Base-by-base conservation (phyloP, 1,140 invertebrate species). In the Neodiprion fabricii region DNA sequence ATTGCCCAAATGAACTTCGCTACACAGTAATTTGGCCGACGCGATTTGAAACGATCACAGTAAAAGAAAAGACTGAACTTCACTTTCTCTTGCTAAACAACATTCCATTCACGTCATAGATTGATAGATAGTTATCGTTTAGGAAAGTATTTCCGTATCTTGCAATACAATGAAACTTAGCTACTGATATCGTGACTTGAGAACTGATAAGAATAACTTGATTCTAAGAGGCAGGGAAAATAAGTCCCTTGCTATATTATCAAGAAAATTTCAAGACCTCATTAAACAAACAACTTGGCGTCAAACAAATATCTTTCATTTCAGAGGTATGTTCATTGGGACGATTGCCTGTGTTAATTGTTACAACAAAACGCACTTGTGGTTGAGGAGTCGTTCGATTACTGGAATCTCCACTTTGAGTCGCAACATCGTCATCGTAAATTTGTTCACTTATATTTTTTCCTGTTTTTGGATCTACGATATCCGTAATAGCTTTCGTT, bases 401-500 rank as follows among this genome's bases (percentile, higher is more conserved):
- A 76, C 79, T 85, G 21, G 84, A 82, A 66, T 85, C 82, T 50
- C 77, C 81, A 76, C 75, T 81, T 14, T 78, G 76, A n/a, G 77
- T 72, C 50, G 74, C 76, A 28, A 53, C 61, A 28, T 73, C 77
- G 73, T 79, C 77, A 68, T 81, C 76, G 70, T 83, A 84, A 75
- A 88, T 83, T 68, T 86, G 83, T 7, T 80, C 78, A 40, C 83
- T 83, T 14, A 88, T 81, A 77, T 86, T 86, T 76, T 85, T 83
- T 8, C 85, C 85, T 7, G 87, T 88, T 48, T 80, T 48, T 0
- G 87, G 87, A 80, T 89, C 75, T 7, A 88, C 83, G 1, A 89
- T 87, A 73, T 87, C 84, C 17, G 79, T 72, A 17, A 88, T 80
- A 48, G 85, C 84, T 48, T 82, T 80, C 17, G 79, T 77, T 73